Conservation (phyloP, 2,113 vertebrate species). For the Perca schrenkii region DNA sequence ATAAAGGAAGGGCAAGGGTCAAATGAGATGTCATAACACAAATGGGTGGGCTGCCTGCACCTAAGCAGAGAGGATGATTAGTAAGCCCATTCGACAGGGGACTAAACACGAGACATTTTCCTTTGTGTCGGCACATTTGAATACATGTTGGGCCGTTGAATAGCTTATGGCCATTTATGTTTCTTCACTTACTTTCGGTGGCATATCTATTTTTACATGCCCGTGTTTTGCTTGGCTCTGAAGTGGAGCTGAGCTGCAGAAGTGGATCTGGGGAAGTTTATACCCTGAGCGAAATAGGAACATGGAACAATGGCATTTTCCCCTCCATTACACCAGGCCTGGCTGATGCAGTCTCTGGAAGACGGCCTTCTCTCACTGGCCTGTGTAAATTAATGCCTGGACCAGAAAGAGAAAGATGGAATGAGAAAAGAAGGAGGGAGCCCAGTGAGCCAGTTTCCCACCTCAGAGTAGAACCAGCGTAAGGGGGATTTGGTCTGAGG, state of each 20-base stretch:
- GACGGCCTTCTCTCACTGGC: conserved; percentile 39
- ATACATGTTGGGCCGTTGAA: conserved; percentile 37
- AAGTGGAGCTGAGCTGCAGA: conserved; percentile 52
- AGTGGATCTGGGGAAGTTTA: conserved; percentile 59
- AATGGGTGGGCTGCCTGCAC: conserved; percentile 59
- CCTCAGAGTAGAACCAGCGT: conserved; percentile 51
- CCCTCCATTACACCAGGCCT: conserved; percentile 73
- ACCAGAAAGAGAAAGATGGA: conserved; percentile 47
- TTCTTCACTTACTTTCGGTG: conserved; percentile 58
- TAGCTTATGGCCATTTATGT: conserved; percentile 63
- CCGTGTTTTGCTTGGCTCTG: conserved; percentile 67
- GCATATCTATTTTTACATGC: conserved; percentile 73
- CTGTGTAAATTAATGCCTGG: conserved; percentile 61
- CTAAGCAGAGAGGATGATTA: conserved; percentile 49
- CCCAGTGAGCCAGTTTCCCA: conserved; percentile 37
- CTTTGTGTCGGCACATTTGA: conserved; percentile 48
- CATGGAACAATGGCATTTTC: conserved; percentile 78
- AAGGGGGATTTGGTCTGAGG: conserved; percentile 76
- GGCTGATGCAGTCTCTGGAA: conserved; percentile 55
- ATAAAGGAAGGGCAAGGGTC: conserved; percentile 64
- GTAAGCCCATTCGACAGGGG: conserved; percentile 37
- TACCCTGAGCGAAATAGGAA: conserved; percentile 75
- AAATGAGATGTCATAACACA: conserved; percentile 71
- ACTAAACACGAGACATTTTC: conserved; percentile 52
- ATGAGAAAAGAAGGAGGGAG: conserved; percentile 39